Base-by-base conservation (phyloP, 2,113 vertebrate genomes). In the Panthera tigris region DNA sequence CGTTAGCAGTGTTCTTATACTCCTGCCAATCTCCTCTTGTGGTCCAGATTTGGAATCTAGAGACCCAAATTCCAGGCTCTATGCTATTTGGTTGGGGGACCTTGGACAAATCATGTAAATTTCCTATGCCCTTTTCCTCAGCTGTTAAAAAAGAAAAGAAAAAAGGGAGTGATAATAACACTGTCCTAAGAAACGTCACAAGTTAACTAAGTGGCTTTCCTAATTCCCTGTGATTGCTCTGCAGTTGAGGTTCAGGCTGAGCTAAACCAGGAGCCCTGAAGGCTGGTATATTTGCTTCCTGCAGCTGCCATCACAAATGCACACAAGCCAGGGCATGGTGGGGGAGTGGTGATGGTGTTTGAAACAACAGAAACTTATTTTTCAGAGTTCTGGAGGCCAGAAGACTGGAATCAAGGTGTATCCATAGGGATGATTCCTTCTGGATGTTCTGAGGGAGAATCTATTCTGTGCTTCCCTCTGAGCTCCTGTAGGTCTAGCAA, bases 41-140 rank as follows among this genome's bases (percentile, higher is more conserved):
- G 36, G n/a, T 86, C 57, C 82, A 50, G 71, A 89, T 96, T 86
- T 89, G 41, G 57, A 92, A 36, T 92, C 66, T 69, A 33, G 85
- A 96, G n/a, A 96, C 27, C n/a, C 66, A 48, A n/a, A 57, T 31
- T 74, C 48, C 45, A 27, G n/a, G 31, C 31, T 48, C 11, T 74
- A 23, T 4, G 52, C 25, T 45, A 25, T 48, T 39, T 8, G 11
- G 2, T 9, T 86, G 91, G 45, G 25, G 39, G 27, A 80, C 31
- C 33, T 65, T 85, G 71, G 71, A 69, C 48, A 89, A 76, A 61
- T 74, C 36, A 50, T 7, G 74, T 87, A n/a, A 90, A 91, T 3
- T 61, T 81, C 7, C 31, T 84, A 45, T 45, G 36, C 12, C 33
- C n/a, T 36, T 80, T 94, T 80, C 79, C 29, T 91, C 14, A 81